Base-by-base conservation (phyloP, 2,797 vertebrate species). In the Melanotaenia trifasciata region DNA sequence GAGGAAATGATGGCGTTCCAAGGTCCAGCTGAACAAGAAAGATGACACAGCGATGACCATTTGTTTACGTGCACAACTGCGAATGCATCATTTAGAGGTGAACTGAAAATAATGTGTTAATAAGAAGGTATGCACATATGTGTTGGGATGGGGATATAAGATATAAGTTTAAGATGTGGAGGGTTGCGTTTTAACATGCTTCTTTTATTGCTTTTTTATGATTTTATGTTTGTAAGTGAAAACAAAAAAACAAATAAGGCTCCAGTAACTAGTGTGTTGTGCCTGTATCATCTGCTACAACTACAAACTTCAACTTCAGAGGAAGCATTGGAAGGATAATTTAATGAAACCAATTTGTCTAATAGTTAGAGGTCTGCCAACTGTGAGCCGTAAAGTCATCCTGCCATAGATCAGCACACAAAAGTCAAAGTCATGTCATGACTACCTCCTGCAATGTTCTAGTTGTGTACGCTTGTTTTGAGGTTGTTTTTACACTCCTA, bases 1-100 rank as follows among this genome's bases (percentile, higher is more conserved):
- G 59, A 0, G 96, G 95, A n/a, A 99, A 91, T 2, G 96, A 96
- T 0, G 97, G 97, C 22, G 95, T 93, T 58, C 97, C 97, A 0
- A 99, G 88, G 66, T 99, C 98, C 83, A 99, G 96, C 98, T 99
- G 60, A 35, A 57, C 2, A 33, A 54, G 3, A 57, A 54, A 56
- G 20, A 35, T 26, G 18, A 73, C n/a, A 43, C 13, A 0, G 4
- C 2, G n/a, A 58, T 28, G 12, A 67, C 9, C 30, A 50, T 6
- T 24, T 3, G 32, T 51, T 56, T 38, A 56, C 24, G 60, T 2
- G 24, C 1, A 33, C 20, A 5, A 43, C 2, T 35, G n/a, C 26
- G 4, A 33, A 3, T 24, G 2, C 26, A 61, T 6, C 7, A 2
- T 16, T 28, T 7, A 32, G 26, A 45, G 10, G 38, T 18, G 26